Evolutionary conservation across 2,113 vertebrate species (phyloP), one percentile per base, ranked within the genome.

Genomic region (Nanorana parkeri): DNA sequence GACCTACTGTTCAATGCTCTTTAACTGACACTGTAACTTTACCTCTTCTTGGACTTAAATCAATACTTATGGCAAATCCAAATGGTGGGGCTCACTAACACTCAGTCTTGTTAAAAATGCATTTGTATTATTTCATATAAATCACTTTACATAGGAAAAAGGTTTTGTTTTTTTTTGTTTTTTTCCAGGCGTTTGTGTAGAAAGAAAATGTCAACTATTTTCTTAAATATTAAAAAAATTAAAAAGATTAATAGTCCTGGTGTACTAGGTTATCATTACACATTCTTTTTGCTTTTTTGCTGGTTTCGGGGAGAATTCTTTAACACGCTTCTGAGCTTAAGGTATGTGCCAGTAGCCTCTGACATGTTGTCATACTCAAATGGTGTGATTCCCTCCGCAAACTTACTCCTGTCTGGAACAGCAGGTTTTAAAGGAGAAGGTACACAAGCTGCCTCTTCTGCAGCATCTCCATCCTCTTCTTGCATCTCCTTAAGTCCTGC

Each of bases 301-400:
- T 96, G 94, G 92, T 89, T 98, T 86, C 97, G 93, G 16, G 97
- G 98, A 2, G 96, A 98, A 83, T 96, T 91, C 91, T 97, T 99
- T 56, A 99, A 89, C 77, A 97, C 87, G 54, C 87, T 96, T 88
- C 96, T 94, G 89, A 99, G 97, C 79, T 88, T 92, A 36, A 98
- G 94, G 85, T 98, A 99, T 78, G 95, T 93, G 17, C 98, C 98
- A 0, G 97, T 99, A 0, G 96, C 94, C 79, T 97, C 95, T 0
- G 96, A 95, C 87, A 99, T 96, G 32, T 99, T 98, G 17, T 96
- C 97, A 83, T 94, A 99, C 64, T 99, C 98, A 77, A 99, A 99
- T 0, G 95, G 97, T 20, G 96, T 95, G 11, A 99, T 99, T 17
- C 97, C 97, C 1, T 86, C 93, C 11, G 97, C 96, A 84, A 99